Base-by-base conservation (phyloP, 2,797 vertebrate species). In the Silurus lanzhouensis region DNA sequence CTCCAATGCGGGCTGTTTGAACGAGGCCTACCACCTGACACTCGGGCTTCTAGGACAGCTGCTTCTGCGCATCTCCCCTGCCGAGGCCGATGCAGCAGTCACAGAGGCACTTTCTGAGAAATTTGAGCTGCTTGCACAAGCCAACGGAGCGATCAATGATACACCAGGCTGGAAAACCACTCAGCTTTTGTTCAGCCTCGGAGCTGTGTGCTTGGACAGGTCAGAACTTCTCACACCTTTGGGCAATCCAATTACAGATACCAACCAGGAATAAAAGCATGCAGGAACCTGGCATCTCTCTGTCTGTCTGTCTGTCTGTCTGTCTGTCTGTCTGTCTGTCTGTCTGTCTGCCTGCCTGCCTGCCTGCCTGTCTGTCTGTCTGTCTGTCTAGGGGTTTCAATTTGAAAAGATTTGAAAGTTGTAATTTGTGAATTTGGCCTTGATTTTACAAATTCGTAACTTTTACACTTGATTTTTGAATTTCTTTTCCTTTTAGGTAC, bases 131-230 rank as follows among this genome's bases (percentile, higher is more conserved):
- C 95, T 97, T 74, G 90, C 94, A 2, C 91, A 94, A 6, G 95
- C 93, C 83, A 97, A 98, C 61, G 93, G 89, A 0, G 86, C 89
- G 6, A 90, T 92, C 27, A 22, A 93, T 0, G 91, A 96, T 84
- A 95, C 94, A 0, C 94, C 94, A 38, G 98, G 98, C 81, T 99
- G 98, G 98, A 98, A 97, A 93, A 99, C 97, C 82, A 97, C 94
- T 5, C 97, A 98, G 88, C 95, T 99, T 87, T 96, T 99, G 1
- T 99, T 99, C 91, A 97, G 97, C 89, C 93, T 99, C 3, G 98
- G 98, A 78, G 97, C 98, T 0, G 95, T 99, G 79, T 99, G 97
- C 90, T 93, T 99, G 78, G 97, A 99, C 96, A 99, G 98, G 98
- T 99, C 92, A 77, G 20, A 48, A 15, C 57, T 63, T 60, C 31